A percentile compares a stretch with the other conserved stretches of the same genome.
These are phyloP conservation scores for Mobula birostris DNA, from an alignment of 2,113 vertebrate species.

Conservation along the genomic window DNA sequence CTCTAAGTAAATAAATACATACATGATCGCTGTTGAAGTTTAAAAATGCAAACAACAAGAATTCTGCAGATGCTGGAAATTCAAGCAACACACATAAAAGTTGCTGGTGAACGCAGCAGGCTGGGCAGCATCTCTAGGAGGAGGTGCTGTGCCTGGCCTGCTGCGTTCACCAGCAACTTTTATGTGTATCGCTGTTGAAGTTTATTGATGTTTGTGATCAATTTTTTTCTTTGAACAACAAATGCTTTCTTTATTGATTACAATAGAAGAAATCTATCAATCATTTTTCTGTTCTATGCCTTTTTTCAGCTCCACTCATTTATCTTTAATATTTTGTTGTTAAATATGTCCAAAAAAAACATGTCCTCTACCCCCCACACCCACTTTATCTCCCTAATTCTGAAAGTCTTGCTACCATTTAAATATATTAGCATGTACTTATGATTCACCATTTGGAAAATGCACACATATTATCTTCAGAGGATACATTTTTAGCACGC, in stretches of 20 bases:
- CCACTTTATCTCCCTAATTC: background rate
- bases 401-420: background rate
- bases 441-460: background rate
- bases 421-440: background rate
- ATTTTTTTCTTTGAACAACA: background rate
- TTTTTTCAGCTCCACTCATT: background rate
- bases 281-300: background rate
- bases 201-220: background rate
- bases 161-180: too few species aligned
- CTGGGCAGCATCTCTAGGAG: too few species aligned
- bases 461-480: background rate
- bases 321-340: background rate
- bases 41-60: too few species aligned
- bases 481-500: background rate
- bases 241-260: background rate
- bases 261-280: background rate
- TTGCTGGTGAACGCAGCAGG: too few species aligned
- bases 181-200: background rate
- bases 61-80: too few species aligned
- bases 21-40: background rate
- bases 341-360: background rate
- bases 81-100: too few species aligned
- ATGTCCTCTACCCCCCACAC: background rate
- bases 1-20: too few species aligned
- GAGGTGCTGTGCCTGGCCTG: too few species aligned